phyloP scores from a whole-genome alignment of 2,113 vertebrate species.

The Chrysemys picta region DNA sequence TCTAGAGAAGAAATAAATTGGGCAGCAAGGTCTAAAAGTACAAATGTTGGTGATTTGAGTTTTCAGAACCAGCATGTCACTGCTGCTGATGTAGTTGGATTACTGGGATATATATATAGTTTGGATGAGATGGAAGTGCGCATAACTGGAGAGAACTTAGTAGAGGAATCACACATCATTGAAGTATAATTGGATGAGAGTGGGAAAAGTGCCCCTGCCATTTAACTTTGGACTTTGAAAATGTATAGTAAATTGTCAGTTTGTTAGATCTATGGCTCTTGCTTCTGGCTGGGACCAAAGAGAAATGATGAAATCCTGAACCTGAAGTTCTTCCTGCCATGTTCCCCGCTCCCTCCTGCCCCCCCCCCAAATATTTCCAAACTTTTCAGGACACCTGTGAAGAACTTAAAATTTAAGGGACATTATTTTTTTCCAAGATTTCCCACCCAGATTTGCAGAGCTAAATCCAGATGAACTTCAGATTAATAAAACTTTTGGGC shows the following conservation, averaged over 20 bases:
- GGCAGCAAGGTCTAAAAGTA: neutral
- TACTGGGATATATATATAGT: too few relatives aligned
- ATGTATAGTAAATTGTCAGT: too few relatives aligned
- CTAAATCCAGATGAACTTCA: neutral
- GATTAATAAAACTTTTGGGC: neutral
- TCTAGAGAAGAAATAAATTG: neutral
- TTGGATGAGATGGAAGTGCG: neutral
- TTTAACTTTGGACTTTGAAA: neutral
- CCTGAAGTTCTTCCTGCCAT: neutral
- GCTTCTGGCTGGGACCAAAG: neutral
- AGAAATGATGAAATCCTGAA: neutral
- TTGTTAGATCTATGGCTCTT: neutral
- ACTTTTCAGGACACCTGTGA: neutral
- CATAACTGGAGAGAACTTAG: neutral
- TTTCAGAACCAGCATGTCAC: neutral
- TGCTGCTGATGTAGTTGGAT: neutral
- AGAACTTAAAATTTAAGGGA: neutral
- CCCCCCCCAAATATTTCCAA: neutral
- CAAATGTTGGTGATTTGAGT: neutral
- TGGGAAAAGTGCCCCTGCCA: neutral
- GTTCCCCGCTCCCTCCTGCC: too few relatives aligned
- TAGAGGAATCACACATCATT: neutral
- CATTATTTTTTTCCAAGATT: neutral
- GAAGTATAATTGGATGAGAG: neutral
- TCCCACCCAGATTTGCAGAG: neutral